Base-by-base conservation (phyloP, 2,113 vertebrate species). In the Anser cygnoides region DNA sequence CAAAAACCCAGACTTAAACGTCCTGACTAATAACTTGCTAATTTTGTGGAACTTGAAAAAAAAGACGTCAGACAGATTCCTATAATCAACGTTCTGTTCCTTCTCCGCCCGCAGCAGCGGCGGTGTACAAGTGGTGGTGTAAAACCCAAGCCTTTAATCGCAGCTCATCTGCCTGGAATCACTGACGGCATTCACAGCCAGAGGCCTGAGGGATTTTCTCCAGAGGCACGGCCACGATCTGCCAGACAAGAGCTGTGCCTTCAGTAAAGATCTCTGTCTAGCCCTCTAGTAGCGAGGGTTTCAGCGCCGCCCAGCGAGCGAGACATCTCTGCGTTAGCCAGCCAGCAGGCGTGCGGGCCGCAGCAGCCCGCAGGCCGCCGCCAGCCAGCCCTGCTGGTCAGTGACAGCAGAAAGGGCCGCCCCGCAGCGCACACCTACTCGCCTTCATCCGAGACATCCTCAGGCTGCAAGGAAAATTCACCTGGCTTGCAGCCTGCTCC, bases 341-440 rank as follows among this genome's bases (percentile, higher is more conserved):
- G 7, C 21, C 14, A n/a, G 14, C 39, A 13, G 31, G 29, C 29
- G n/a, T 2, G n/a, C 0, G 19, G 63, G n/a, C 54, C 2, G 13
- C 35, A 33, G 26, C 9, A 70, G 46, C 13, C 3, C 25, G 49
- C 39, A 16, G 49, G 39, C 52, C 49, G 50, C 37, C 13, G 31
- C 43, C 58, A 33, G 61, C 20, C 14, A 6, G 4, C 19, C 15
- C 26, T 17, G 54, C n/a, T 35, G 15, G 4, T 7, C 2, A 19
- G 20, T 5, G 18, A 21, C n/a, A 26, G 55, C 31, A 82, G 41
- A 19, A 50, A 28, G 1, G 50, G 39, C 35, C 35, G 39, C 55
- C 33, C 0, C 2, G 11, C 0, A 0, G 41, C 43, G 20, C 0
- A 18, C 39, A 52, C 52, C 59, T 54, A 3, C 26, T 2, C 11